Evolutionary conservation across 1,140 invertebrate species (phyloP), one percentile per base, ranked within the genome.

Genomic region (Mesaphorura yosii): DNA sequence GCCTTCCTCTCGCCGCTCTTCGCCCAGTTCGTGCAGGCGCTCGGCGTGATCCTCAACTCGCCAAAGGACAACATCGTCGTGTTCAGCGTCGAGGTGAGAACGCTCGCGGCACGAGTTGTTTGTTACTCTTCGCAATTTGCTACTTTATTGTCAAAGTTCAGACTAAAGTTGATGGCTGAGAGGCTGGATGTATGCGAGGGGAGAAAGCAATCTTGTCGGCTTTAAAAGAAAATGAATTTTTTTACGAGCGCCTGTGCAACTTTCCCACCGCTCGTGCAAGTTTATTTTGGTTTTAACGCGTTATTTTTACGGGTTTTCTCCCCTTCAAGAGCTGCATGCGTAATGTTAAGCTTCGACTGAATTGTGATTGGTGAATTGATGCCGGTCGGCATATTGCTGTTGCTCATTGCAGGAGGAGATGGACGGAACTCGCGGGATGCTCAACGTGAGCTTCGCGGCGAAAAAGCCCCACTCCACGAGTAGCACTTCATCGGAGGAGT

Each of bases 361-460:
- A n/a, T n/a, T n/a, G n/a, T n/a, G n/a, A n/a, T n/a, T n/a, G n/a
- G n/a, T n/a, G n/a, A n/a, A n/a, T n/a, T n/a, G n/a, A n/a, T n/a
- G n/a, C n/a, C n/a, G n/a, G 34, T 14, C 34, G 34, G 12, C 40
- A 41, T 41, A 19, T n/a, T 41, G n/a, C 31, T 34, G 10, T 34
- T 34, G 10, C n/a, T 34, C 46, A 25, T 57, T 48, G 12, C 66
- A 82, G 74, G 88, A 92, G 64, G 88, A 92, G 65, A 86, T 83
- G 0, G 89, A 94, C 65, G 86, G 91, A 0, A 77, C 81, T 6
- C 79, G 80, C 0, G 82, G 85, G 63, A 88, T 95, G 31, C 66
- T 98, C 1, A 97, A 97, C 66, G 86, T 98, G 1, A 95, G 88
- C 60, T 94, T 98, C 64, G 93, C 92, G 0, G 90, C 89, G 2